Evolutionary conservation across 2,113 vertebrate genomes (phyloP).

Genomic region (Nothobranchius kuhntae): DNA sequence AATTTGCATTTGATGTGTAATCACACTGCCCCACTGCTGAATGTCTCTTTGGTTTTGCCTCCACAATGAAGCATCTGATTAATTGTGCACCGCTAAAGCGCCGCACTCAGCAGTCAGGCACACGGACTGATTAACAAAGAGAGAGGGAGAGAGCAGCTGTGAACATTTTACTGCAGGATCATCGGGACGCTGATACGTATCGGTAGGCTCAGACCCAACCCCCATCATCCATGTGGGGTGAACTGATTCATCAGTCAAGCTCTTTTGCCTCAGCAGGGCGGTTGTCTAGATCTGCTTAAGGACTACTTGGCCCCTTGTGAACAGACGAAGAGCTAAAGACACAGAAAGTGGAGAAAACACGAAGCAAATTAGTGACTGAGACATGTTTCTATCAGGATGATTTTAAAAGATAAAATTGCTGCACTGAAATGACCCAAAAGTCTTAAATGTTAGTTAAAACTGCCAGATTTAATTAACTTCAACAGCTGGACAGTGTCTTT

Average conservation of each 20-base stretch:
- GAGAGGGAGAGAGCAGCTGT: conserved; percentile 50
- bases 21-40: conserved; percentile 53
- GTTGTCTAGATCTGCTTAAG: conserved; percentile 33
- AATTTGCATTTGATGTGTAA: conserved; percentile 66
- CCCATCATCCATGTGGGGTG: not conserved
- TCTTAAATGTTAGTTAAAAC: not conserved
- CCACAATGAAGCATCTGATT: conserved; percentile 73
- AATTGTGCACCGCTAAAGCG: conserved; percentile 74
- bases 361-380: not conserved
- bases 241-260: conserved; percentile 42
- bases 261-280: conserved; percentile 26
- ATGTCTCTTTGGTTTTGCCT: conserved; percentile 65
- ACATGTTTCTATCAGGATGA: conserved; percentile 21
- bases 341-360: conserved; percentile 1
- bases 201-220: conserved; percentile 28
- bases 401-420: conserved; percentile 22
- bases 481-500: not conserved
- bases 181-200: conserved; percentile 44
- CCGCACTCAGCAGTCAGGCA: conserved; percentile 68
- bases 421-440: conserved; percentile 9
- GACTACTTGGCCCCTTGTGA: conserved; percentile 35
- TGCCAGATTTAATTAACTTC: conserved; percentile 14
- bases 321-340: conserved; percentile 28
- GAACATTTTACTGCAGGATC: conserved; percentile 52
- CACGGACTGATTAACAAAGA: conserved; percentile 69